phyloP scores from a whole-genome alignment of 2,888 invertebrate species.

The Lagria hirta region DNA sequence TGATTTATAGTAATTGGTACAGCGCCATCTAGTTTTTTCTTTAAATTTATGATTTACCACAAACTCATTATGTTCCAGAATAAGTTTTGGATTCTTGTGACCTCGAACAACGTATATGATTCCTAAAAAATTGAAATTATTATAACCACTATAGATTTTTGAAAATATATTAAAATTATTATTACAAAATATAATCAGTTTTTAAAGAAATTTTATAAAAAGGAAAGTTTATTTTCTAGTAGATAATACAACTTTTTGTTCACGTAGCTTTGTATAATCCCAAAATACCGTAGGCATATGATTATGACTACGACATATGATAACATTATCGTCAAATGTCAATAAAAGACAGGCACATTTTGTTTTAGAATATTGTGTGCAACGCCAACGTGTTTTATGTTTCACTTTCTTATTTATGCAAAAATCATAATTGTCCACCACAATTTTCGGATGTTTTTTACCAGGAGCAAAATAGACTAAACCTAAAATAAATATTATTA shows the following conservation, averaged over 20 bases:
- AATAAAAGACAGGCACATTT: too few species aligned
- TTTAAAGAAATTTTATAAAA: background rate
- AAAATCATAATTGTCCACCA: constrained; percentile 40
- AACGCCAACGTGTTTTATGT: constrained; percentile 40
- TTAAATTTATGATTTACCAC: constrained; percentile 9
- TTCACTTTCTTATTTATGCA: constrained; percentile 38
- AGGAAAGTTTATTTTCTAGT: too few species aligned
- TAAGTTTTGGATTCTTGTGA: constrained; percentile 25
- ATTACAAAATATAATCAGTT: background rate
- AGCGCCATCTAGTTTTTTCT: constrained; percentile 42
- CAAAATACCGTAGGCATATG: too few species aligned
- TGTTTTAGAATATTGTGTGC: constrained; percentile 39
- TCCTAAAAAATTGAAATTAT: constrained; percentile 17
- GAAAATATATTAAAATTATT: too few species aligned
- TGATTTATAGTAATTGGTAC: constrained; percentile 35
- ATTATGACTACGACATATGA: too few species aligned
- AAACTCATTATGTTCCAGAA: constrained; percentile 27
- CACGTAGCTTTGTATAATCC: too few species aligned
- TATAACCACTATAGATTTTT: background rate
- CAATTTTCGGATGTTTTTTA: constrained; percentile 40
- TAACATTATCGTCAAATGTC: too few species aligned
- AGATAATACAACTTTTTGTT: too few species aligned
- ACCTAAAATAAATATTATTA: too few species aligned
- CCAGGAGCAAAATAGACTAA: constrained; percentile 38
- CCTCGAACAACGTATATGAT: constrained; percentile 21